phyloP scores from a whole-genome alignment of 2,888 invertebrate species.

The Ochropleura leucogaster region DNA sequence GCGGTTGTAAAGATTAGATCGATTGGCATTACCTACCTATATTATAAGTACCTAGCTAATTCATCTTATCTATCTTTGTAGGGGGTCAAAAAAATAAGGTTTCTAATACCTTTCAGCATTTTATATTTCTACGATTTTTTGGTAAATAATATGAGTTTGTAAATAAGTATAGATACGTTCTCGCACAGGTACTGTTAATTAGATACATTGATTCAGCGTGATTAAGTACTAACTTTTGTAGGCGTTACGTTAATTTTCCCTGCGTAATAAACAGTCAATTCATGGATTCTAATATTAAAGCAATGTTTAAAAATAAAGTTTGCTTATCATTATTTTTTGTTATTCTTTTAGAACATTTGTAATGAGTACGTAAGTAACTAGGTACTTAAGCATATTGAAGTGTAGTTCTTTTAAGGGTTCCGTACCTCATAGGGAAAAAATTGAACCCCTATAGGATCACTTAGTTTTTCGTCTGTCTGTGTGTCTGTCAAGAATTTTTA shows the following conservation, averaged over 20 bases:
- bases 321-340: too few species aligned
- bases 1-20: not conserved
- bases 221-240: not conserved
- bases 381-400: too few species aligned
- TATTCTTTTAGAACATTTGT: not conserved
- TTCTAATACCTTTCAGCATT: not conserved
- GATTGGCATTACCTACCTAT: too few species aligned
- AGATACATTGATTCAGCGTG: not conserved
- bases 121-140: not conserved
- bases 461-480: too few species aligned
- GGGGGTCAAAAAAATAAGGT: not conserved
- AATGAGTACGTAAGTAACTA: not conserved
- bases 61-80: not conserved
- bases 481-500: too few species aligned
- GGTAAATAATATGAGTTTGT: not conserved
- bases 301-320: not conserved
- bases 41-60: not conserved
- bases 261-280: not conserved
- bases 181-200: not conserved
- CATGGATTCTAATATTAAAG: not conserved
- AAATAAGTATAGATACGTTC: not conserved
- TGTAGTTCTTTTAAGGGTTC: too few species aligned
- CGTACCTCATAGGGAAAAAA: too few species aligned
- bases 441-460: too few species aligned
- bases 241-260: constrained; percentile 5